These are phyloP conservation scores for Pogonus chalceus DNA, from an alignment of 1,140 invertebrate genomes.

Conservation along the genomic window DNA sequence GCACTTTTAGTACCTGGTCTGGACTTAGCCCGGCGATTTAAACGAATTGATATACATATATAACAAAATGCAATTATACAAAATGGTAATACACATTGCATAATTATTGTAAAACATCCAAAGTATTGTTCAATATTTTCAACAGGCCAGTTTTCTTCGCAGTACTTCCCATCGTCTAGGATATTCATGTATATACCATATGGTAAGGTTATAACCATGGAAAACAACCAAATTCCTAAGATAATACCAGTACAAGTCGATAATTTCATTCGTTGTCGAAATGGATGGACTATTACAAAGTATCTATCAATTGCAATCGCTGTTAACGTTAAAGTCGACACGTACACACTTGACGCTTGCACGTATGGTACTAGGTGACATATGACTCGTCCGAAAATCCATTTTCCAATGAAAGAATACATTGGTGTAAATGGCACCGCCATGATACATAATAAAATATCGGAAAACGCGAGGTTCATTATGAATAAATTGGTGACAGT, in stretches of 20 bases:
- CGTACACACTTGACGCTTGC: slow-evolving; percentile 85
- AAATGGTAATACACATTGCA: slow-evolving; percentile 93
- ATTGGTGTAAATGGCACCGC: slow-evolving; percentile 87
- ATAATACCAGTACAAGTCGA: slow-evolving; percentile 72
- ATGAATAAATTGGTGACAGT: slow-evolving; percentile 97
- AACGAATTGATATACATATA: slow-evolving; percentile 72
- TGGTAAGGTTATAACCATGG: slow-evolving; percentile 75
- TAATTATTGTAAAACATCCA: slow-evolving; percentile 69
- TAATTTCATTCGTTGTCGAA: slow-evolving; percentile 81
- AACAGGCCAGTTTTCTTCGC: slow-evolving; percentile 80
- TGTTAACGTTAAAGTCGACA: slow-evolving; percentile 87
- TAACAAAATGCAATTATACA: slow-evolving; percentile 89
- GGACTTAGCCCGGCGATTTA: slow-evolving; percentile 62
- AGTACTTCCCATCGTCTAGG: slow-evolving; percentile 42
- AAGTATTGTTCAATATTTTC: slow-evolving; percentile 62
- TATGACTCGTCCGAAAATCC: slow-evolving; percentile 77
- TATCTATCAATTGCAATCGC: slow-evolving; percentile 95
- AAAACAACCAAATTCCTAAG: slow-evolving; percentile 77
- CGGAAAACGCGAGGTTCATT: slow-evolving; percentile 86
- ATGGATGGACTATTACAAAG: slow-evolving; percentile 92
- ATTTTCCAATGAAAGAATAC: slow-evolving; percentile 77
- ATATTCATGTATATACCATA: slow-evolving; percentile 75
- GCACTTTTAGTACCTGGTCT: slow-evolving; percentile 69
- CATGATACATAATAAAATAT: slow-evolving; percentile 82
- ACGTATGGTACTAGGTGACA: slow-evolving; percentile 87